Conservation (phyloP, 2,888 invertebrate species). For the Taenaris catops region DNA sequence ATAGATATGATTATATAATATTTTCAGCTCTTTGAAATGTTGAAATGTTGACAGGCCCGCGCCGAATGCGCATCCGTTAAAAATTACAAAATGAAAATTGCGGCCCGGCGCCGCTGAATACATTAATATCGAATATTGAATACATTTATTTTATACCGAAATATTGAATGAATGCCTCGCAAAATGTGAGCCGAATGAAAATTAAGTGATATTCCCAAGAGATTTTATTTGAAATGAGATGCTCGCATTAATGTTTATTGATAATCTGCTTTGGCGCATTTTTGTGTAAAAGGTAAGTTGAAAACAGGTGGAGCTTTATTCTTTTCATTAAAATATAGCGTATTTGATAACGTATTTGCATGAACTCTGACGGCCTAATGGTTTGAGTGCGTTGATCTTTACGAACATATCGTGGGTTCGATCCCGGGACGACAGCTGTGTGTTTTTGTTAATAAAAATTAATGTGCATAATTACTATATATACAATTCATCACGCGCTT, state of each 20-base stretch:
- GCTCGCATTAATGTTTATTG: constrained; percentile 45
- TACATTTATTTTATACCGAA: constrained; percentile 68
- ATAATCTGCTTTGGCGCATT: constrained; percentile 34
- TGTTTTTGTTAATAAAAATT: no score
- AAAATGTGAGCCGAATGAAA: constrained; percentile 55
- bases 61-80: constrained; percentile 66
- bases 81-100: constrained; percentile 80
- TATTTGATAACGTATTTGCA: no score
- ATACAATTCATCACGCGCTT: no score
- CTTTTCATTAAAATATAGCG: constrained; percentile 6
- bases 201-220: constrained; percentile 52
- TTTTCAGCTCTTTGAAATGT: constrained; percentile 24
- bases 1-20: constrained; percentile 19
- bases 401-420: no score
- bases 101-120: constrained; percentile 73
- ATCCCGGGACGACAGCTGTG: no score
- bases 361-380: no score
- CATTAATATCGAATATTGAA: constrained; percentile 79
- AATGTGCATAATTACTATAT: no score
- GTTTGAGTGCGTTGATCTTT: no score
- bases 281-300: constrained; percentile 16
- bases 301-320: constrained; percentile 15
- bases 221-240: constrained; percentile 60
- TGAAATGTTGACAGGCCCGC: constrained; percentile 43
- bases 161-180: constrained; percentile 63